Conservation (phyloP, 2,888 invertebrate species). For the Bugula neritina region DNA sequence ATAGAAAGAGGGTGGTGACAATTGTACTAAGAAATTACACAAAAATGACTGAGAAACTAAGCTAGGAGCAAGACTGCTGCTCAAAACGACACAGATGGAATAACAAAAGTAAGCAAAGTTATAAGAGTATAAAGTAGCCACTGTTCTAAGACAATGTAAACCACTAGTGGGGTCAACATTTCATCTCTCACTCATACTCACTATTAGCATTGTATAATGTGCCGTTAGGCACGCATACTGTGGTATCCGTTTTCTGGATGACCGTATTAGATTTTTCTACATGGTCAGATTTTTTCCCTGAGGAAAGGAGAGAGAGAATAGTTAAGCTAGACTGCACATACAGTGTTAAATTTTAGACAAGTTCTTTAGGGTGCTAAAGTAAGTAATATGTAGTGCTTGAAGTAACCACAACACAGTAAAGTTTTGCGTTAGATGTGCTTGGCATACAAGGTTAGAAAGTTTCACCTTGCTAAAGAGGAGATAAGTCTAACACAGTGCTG, state of each 20-base stretch:
- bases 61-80: background rate
- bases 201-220: background rate
- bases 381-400: too few relatives aligned
- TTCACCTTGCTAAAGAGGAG: too few relatives aligned
- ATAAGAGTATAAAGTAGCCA: background rate
- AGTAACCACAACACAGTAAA: too few relatives aligned
- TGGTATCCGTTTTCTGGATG: conserved; percentile 25
- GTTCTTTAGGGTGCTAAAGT: too few relatives aligned
- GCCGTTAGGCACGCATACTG: conserved; percentile 25
- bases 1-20: too few relatives aligned
- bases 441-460: too few relatives aligned
- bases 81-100: background rate
- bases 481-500: too few relatives aligned
- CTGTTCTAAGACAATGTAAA: background rate
- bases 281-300: conserved; percentile 26
- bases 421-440: too few relatives aligned
- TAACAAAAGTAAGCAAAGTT: background rate
- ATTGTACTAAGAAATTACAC: background rate
- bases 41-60: background rate
- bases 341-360: too few relatives aligned
- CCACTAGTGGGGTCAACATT: background rate
- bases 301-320: background rate
- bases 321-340: too few relatives aligned
- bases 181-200: conserved; percentile 27
- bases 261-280: conserved; percentile 27